Evolutionary conservation across 2,797 vertebrate species (phyloP).

Genomic region (Syngnathus rostellatus): DNA sequence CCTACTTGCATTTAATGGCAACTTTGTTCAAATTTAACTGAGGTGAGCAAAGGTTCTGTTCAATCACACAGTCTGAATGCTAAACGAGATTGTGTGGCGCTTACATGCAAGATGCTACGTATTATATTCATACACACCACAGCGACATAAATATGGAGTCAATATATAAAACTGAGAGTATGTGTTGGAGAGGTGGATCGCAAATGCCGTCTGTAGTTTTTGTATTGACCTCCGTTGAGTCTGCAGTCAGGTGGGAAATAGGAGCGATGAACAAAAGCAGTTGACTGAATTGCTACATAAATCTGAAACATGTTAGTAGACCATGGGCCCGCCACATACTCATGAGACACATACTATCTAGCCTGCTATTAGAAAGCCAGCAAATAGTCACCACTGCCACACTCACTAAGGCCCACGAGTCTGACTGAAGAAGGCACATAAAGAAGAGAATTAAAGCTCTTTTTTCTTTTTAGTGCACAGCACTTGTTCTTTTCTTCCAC

Average conservation of each 20-base stretch:
- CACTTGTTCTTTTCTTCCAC: background rate
- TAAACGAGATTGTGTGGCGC: background rate
- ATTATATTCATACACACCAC: slow-evolving; percentile 11
- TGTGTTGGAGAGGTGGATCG: slow-evolving; percentile 69
- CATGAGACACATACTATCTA: background rate
- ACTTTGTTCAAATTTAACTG: slow-evolving; percentile 45
- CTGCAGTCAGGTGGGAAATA: slow-evolving; percentile 43
- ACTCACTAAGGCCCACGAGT: slow-evolving; percentile 1
- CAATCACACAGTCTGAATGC: slow-evolving; percentile 35
- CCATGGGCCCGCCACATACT: slow-evolving; percentile 12
- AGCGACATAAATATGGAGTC: slow-evolving; percentile 12
- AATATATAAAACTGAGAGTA: slow-evolving; percentile 32
- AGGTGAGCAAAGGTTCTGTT: slow-evolving; percentile 34
- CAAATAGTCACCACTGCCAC: slow-evolving; percentile 7
- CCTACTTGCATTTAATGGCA: slow-evolving; percentile 37
- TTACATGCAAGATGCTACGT: slow-evolving; percentile 1
- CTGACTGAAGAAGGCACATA: background rate
- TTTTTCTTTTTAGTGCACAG: background rate
- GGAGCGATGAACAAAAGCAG: slow-evolving; percentile 49
- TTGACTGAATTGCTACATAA: slow-evolving; percentile 55
- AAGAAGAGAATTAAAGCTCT: background rate
- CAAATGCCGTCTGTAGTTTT: slow-evolving; percentile 54
- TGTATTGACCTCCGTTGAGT: slow-evolving; percentile 60
- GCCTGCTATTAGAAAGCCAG: slow-evolving; percentile 24
- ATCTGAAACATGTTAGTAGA: slow-evolving; percentile 50